Evolutionary conservation across 2,888 invertebrate species (phyloP).

Genomic region (Heliconius hortense): DNA sequence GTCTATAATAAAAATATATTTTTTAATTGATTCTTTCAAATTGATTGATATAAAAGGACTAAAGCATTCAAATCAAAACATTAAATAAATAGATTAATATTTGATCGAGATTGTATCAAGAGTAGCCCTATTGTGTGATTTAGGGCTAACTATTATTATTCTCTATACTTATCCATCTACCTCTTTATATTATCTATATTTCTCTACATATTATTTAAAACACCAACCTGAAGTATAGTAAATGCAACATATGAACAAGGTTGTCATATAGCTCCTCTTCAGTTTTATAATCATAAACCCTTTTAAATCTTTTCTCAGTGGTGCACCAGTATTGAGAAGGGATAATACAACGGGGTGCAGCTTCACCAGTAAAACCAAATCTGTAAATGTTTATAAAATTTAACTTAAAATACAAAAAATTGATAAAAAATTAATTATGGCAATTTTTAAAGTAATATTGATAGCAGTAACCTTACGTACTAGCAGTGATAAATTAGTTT

Average conservation of each 20-base stretch:
- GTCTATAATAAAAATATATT: slow-evolving; percentile 72
- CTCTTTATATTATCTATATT: background rate
- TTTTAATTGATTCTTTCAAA: too few relatives aligned
- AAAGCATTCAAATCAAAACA: too few relatives aligned
- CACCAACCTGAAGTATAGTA: slow-evolving; percentile 91
- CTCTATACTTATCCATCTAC: background rate
- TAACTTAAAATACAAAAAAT: background rate
- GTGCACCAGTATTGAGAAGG: slow-evolving; percentile 88
- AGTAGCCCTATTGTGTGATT: too few relatives aligned
- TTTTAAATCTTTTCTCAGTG: slow-evolving; percentile 81
- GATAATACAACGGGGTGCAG: slow-evolving; percentile 93
- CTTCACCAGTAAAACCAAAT: slow-evolving; percentile 95
- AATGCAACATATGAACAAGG: slow-evolving; percentile 93
- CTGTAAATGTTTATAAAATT: slow-evolving; percentile 68
- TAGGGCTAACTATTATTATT: too few relatives aligned
- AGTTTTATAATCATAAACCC: slow-evolving; percentile 84
- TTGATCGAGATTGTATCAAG: too few relatives aligned
- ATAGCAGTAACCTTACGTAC: too few relatives aligned
- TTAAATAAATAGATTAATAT: too few relatives aligned
- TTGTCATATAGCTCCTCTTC: slow-evolving; percentile 90
- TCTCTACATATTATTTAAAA: background rate
- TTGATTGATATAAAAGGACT: too few relatives aligned
- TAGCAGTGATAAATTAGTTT: too few relatives aligned
- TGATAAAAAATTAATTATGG: background rate
- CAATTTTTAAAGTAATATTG: too few relatives aligned